phyloP scores from a whole-genome alignment of 2,888 invertebrate genomes.

The Galerucella nymphaeae region DNA sequence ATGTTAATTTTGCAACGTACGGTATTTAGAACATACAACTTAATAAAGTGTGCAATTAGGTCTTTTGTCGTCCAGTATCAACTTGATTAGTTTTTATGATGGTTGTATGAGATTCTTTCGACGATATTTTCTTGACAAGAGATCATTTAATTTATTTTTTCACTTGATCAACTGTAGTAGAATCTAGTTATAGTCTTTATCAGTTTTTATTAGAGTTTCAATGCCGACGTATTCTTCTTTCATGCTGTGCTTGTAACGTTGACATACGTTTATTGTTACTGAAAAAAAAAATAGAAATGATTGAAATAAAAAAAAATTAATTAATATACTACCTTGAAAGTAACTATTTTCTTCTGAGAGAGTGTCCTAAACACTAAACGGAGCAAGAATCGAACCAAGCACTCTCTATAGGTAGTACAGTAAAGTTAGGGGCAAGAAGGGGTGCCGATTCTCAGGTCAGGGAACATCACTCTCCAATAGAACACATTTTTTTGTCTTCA shows the following conservation, averaged over 20 bases:
- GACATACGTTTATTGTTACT: background rate
- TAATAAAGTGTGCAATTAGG: slow-evolving; percentile 30
- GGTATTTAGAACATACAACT: slow-evolving; percentile 38
- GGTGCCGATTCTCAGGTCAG: no score
- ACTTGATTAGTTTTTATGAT: slow-evolving; percentile 7
- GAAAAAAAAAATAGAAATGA: no score
- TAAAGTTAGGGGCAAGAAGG: no score
- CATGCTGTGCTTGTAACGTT: background rate
- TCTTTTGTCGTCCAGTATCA: slow-evolving; percentile 8
- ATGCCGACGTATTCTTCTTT: background rate
- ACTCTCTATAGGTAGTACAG: no score
- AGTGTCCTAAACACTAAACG: no score
- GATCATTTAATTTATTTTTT: slow-evolving; percentile 12
- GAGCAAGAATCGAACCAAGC: no score
- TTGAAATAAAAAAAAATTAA: no score
- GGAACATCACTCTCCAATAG: no score
- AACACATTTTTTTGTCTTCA: no score
- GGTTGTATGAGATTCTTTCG: slow-evolving; percentile 7
- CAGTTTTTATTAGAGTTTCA: slow-evolving; percentile 7
- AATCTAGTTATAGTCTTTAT: slow-evolving; percentile 16
- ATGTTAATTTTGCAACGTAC: slow-evolving; percentile 5
- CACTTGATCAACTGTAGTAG: background rate
- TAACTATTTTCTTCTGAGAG: no score
- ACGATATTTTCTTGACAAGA: slow-evolving; percentile 1
- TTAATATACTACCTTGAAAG: no score